Evolutionary conservation across 2,888 invertebrate genomes (phyloP).

Genomic region (Morpho deidamia): DNA sequence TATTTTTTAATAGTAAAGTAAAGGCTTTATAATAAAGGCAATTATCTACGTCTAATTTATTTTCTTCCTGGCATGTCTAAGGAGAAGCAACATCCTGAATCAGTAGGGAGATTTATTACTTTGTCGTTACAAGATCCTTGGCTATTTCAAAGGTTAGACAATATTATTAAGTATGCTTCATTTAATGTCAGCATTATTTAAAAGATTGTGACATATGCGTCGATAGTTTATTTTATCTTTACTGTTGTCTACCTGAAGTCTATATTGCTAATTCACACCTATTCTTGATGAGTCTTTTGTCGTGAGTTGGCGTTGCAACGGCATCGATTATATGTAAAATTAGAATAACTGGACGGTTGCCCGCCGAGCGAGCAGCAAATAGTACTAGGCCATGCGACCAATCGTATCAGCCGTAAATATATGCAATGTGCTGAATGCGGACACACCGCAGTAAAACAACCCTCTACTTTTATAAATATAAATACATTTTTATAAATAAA

Average conservation of each 20-base stretch:
- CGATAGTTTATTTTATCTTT: not conserved
- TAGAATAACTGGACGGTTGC: conserved; percentile 78
- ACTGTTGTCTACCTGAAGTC: conserved; percentile 6
- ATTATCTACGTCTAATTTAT: too few relatives aligned
- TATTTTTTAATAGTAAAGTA: not conserved
- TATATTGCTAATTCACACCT: conserved; percentile 38
- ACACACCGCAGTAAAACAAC: conserved; percentile 49
- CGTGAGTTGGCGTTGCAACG: conserved; percentile 64
- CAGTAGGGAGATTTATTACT: too few relatives aligned
- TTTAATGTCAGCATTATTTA: too few relatives aligned
- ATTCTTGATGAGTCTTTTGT: conserved; percentile 60
- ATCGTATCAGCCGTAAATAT: conserved; percentile 70
- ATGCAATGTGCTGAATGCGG: conserved; percentile 58
- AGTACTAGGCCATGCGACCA: conserved; percentile 78
- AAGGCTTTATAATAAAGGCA: too few relatives aligned
- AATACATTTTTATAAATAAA: not conserved
- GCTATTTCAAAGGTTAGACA: too few relatives aligned
- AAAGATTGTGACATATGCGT: not conserved
- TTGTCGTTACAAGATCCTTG: too few relatives aligned
- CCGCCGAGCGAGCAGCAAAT: conserved; percentile 70
- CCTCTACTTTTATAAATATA: conserved; percentile 17
- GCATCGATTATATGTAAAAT: conserved; percentile 77
- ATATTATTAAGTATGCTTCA: too few relatives aligned
- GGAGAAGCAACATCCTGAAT: too few relatives aligned
- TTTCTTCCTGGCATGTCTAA: too few relatives aligned